These are phyloP conservation scores for Idris sp. DNA, from an alignment of 1,140 invertebrate species.

Conservation along the genomic window DNA sequence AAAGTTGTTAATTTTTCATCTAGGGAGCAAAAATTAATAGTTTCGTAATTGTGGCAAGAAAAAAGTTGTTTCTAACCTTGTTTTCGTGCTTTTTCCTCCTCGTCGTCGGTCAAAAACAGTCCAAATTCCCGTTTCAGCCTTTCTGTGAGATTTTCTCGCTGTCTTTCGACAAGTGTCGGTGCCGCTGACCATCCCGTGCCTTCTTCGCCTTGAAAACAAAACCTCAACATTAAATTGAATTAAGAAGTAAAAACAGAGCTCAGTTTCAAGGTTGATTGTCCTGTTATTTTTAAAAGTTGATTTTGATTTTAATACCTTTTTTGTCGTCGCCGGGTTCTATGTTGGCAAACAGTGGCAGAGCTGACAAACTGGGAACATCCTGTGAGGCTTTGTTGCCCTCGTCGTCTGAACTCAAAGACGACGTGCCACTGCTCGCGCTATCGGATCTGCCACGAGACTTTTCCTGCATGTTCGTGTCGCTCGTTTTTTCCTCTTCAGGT, in stretches of 20 bases:
- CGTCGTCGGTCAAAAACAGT: conserved; percentile 84
- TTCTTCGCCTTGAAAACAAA: conserved; percentile 68
- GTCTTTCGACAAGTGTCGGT: conserved; percentile 84
- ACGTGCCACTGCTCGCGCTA: conserved; percentile 79
- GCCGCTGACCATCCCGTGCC: conserved; percentile 79
- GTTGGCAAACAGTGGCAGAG: conserved; percentile 72
- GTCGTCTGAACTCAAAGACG: conserved; percentile 79
- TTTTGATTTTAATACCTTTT: conserved; percentile 75
- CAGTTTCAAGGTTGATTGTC: no score
- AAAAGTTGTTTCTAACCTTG: conserved; percentile 67
- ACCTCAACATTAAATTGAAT: no score
- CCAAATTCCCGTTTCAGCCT: conserved; percentile 86
- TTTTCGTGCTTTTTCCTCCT: conserved; percentile 79
- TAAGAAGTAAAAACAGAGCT: no score
- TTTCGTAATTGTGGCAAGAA: background rate
- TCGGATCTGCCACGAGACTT: conserved; percentile 74
- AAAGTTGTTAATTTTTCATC: no score
- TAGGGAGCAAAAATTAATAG: no score
- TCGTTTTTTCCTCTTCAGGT: conserved; percentile 70
- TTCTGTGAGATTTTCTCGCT: conserved; percentile 86
- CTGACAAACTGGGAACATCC: conserved; percentile 68
- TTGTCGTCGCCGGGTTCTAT: conserved; percentile 71
- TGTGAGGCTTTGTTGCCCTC: conserved; percentile 70
- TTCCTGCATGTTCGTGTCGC: conserved; percentile 71
- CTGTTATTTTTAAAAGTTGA: no score